Base-by-base conservation (phyloP, 2,888 invertebrate genomes). In the Protophormia terraenovae region DNA sequence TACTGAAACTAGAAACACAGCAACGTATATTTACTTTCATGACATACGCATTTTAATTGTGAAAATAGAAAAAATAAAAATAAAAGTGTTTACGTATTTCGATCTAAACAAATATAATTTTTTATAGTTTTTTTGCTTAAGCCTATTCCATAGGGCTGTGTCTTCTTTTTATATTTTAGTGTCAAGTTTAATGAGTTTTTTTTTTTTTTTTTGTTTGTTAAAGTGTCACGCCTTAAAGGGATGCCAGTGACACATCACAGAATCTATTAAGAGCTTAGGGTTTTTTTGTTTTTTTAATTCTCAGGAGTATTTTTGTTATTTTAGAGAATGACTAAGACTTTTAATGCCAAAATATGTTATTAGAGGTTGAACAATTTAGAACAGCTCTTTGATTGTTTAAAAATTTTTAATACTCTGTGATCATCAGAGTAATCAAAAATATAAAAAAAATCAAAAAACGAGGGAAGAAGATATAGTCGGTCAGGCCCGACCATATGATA, bases 171-270 rank as follows among this genome's bases (percentile, higher is more conserved):
- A 16, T 71, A 16, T 76, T 60, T 47, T 10, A 38, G n/a, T 67
- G 66, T 67, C 67, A 62, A 67, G 12, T 58, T 67, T 60, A 77
- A 50, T 73, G 83, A 67, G 72, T 78, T 50, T n/a, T 45, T 53
- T 76, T 66, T n/a, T n/a, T 38, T 66, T 62, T 80, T 3, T 45
- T 73, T 27, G 8, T 50, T 64, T 27, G 27, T 12, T 29, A 60
- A 62, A 38, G 53, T 35, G 64, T 19, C 83, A 60, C 78, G 38
- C 78, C 72, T 62, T 73, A 41, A 64, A 53, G 83, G 72, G 73
- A 67, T 73, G 62, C 53, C 10, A 67, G 41, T 73, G 82, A 64
- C 82, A 64, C 62, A 41, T 76, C 24, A 55, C 6, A 66, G 62
- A 69, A 32, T 76, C 24, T 64, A 64, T 62, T 64, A 55, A 76